Base-by-base conservation (phyloP, 2,888 invertebrate species). In the Eulithis testata region DNA sequence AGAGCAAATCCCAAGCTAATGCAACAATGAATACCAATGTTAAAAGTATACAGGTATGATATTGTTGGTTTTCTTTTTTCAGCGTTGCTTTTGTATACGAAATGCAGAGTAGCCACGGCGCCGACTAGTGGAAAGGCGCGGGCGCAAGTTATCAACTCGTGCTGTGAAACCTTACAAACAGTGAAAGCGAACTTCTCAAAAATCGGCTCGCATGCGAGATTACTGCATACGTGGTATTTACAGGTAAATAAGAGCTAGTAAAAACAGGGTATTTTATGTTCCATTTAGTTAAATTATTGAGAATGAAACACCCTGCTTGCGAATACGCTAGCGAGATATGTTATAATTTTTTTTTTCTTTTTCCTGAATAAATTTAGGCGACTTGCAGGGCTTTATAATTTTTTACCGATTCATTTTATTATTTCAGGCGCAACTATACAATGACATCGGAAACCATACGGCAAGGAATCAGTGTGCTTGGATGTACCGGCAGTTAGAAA, bases 391-490 rank as follows among this genome's bases (percentile, higher is more conserved):
- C 21, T 21, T 2, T 21, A 21, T 21, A 21, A 21, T 21, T 44
- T n/a, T 44, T 44, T 8, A 8, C 21, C 1, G 3, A 11, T n/a
- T n/a, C 3, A 21, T 21, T 21, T 63, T 65, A 69, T 63, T 55
- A 60, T 94, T 94, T 75, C 89, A 96, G 94, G 96, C 96, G 0
- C 94, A 95, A 72, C 90, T 97, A 0, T 97, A 96, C 78, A 94
- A 98, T 78, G 96, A 96, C 72, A 91, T 97, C 3, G 96, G 96
- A 2, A 94, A 95, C 78, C 93, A 94, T 11, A 90, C 94, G 0
- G 95, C 97, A 73, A 94, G 98, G 68, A 98, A 98, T 85, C 96
- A 96, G 76, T 96, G 96, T 82, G 96, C 98, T 0, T 95, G 96
- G 80, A 96, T 97, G 88, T 98, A 96, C 81, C 94, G 96, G 68